phyloP scores from a whole-genome alignment of 2,113 vertebrate genomes.

The Lycocorax pyrrhopterus region DNA sequence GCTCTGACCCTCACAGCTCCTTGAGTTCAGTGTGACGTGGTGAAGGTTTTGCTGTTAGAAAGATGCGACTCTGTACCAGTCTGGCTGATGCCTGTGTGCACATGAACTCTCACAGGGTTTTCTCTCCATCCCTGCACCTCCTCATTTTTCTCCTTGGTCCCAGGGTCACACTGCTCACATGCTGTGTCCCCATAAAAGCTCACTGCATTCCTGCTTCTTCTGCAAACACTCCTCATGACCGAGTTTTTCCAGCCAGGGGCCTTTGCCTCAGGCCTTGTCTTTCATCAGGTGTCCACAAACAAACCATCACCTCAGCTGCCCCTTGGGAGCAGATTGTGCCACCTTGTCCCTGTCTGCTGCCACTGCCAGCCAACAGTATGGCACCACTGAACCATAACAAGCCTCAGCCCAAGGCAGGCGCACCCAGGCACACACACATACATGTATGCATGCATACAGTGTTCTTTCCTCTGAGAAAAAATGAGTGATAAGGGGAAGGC shows the following conservation, averaged over 20 bases:
- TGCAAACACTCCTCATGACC: background rate
- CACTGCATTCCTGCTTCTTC: background rate
- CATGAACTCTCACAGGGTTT: background rate
- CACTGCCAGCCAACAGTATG: background rate
- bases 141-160: background rate
- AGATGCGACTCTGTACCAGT: accelerated
- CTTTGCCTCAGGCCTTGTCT: background rate
- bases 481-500: background rate
- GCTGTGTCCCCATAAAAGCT: background rate
- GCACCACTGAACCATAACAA: background rate
- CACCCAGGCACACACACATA: too few species aligned
- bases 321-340: background rate
- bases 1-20: background rate
- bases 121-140: accelerated
- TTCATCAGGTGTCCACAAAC: background rate
- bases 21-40: background rate
- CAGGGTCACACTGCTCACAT: background rate
- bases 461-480: background rate
- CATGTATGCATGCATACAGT: background rate
- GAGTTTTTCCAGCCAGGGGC: background rate
- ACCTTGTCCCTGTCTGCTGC: background rate
- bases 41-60: background rate
- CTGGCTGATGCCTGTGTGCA: accelerated
- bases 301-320: background rate
- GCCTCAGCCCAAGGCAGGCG: accelerated